Evolutionary conservation across 2,888 invertebrate genomes (phyloP).

Genomic region (Ectemnius cavifrons): DNA sequence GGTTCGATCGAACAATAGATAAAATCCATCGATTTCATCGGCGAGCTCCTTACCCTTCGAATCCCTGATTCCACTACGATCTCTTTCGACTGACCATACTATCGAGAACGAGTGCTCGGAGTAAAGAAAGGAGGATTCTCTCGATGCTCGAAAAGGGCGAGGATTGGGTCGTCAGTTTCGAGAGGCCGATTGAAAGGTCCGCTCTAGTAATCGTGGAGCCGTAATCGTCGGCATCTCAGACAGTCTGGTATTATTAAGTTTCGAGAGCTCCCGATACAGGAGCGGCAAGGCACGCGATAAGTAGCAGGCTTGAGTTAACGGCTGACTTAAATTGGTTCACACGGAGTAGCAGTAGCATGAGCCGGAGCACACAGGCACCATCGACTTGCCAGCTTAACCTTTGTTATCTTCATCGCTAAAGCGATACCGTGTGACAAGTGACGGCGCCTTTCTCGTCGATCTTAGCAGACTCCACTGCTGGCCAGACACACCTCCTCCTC

Average conservation of each 20-base stretch:
- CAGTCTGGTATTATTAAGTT: constrained; percentile 10
- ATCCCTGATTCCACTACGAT: background rate
- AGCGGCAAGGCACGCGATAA: constrained; percentile 4
- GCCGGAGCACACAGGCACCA: too few species aligned
- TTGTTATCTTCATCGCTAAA: constrained; percentile 47
- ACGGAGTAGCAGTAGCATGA: constrained; percentile 25
- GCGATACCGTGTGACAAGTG: constrained; percentile 42
- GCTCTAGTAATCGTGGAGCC: background rate
- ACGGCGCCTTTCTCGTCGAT: constrained; percentile 25
- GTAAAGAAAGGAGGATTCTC: background rate
- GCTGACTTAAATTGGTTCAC: constrained; percentile 44
- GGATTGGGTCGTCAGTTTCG: background rate
- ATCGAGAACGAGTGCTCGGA: background rate
- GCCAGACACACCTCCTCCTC: constrained; percentile 24
- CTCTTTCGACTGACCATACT: too few species aligned
- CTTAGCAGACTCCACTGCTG: constrained; percentile 18
- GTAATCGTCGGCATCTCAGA: background rate
- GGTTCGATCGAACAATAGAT: background rate
- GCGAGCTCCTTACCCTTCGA: background rate
- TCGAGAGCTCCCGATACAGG: background rate
- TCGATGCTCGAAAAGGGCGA: background rate
- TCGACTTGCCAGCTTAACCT: constrained; percentile 36
- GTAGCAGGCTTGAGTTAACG: constrained; percentile 21
- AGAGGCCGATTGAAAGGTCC: background rate
- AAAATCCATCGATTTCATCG: background rate